Percentiles rank a stretch among this genome's conserved stretches.
phyloP scores from a whole-genome alignment of 2,888 invertebrate species.

The Machimus atricapillus region DNA sequence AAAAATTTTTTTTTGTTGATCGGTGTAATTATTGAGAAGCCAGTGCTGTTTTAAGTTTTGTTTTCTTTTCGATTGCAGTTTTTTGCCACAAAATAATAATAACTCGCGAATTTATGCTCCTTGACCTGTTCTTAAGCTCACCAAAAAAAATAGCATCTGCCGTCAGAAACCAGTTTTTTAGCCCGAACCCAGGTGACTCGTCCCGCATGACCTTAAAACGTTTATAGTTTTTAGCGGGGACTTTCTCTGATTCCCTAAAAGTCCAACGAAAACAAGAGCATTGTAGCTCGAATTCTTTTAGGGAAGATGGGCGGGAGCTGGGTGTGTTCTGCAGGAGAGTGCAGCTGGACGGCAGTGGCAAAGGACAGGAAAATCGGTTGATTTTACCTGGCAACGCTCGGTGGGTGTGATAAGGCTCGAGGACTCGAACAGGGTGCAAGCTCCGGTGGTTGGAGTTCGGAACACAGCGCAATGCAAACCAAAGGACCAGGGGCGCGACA shows the following conservation, averaged over 20 bases:
- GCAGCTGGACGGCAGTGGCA: not conserved
- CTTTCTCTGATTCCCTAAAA: not conserved
- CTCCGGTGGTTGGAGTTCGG: not conserved
- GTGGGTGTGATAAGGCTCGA: not conserved
- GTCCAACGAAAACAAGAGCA: not conserved
- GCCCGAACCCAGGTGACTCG: not conserved
- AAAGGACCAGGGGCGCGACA: not conserved
- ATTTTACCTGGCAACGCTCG: slow-evolving; percentile 8
- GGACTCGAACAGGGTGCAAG: not conserved
- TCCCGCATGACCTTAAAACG: not conserved
- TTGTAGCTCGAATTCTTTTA: not conserved
- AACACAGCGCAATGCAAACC: not conserved
- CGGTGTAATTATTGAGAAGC: too few species aligned
- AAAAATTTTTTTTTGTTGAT: too few species aligned
- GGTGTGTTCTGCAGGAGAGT: too few species aligned
- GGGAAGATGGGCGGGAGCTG: not conserved
- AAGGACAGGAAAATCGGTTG: not conserved
- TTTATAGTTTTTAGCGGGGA: not conserved
- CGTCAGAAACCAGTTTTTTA: not conserved
- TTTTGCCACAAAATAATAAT: not conserved
- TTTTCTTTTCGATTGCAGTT: not conserved
- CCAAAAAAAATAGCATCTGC: not conserved
- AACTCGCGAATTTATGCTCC: not conserved
- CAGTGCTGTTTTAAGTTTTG: not conserved
- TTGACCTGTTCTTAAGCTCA: not conserved